Evolutionary conservation across 1,140 invertebrate genomes (phyloP).

Genomic region (Antheraea mylitta): DNA sequence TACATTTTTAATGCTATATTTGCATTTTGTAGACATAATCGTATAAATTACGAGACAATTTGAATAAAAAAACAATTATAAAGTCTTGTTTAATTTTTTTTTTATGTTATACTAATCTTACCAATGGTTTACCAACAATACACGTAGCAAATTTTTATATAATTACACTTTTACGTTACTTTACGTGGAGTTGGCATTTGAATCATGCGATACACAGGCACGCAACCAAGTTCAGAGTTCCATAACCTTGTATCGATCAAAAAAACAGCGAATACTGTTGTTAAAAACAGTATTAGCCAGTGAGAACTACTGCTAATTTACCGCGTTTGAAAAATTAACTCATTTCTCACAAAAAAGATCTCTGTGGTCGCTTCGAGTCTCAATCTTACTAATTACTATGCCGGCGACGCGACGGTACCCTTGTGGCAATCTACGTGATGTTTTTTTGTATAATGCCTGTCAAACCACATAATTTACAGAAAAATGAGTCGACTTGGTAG

Average conservation of each 20-base stretch:
- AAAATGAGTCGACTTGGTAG: not conserved
- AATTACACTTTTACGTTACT: not conserved
- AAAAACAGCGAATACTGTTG: not conserved
- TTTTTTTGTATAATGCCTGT: conserved; percentile 16
- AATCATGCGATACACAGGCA: not conserved
- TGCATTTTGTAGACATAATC: too few relatives aligned
- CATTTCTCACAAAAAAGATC: conserved; percentile 19
- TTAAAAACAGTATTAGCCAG: conserved; percentile 13
- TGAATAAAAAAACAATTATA: too few relatives aligned
- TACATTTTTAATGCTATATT: too few relatives aligned
- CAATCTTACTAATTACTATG: conserved; percentile 29
- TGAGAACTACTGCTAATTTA: conserved; percentile 23
- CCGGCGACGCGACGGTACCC: not conserved
- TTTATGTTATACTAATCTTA: not conserved
- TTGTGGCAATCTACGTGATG: conserved; percentile 16
- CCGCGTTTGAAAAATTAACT: conserved; percentile 31
- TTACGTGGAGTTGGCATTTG: not conserved
- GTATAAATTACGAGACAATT: too few relatives aligned
- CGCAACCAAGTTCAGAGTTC: conserved; percentile 14
- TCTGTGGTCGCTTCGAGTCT: conserved; percentile 19
- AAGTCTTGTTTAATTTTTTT: not conserved
- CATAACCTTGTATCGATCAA: conserved; percentile 24
- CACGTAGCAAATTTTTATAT: not conserved
- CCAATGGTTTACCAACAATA: not conserved
- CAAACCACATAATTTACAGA: conserved; percentile 19